These are phyloP conservation scores for Tapirus indicus DNA, from an alignment of 2,797 vertebrate genomes.

Conservation along the genomic window DNA sequence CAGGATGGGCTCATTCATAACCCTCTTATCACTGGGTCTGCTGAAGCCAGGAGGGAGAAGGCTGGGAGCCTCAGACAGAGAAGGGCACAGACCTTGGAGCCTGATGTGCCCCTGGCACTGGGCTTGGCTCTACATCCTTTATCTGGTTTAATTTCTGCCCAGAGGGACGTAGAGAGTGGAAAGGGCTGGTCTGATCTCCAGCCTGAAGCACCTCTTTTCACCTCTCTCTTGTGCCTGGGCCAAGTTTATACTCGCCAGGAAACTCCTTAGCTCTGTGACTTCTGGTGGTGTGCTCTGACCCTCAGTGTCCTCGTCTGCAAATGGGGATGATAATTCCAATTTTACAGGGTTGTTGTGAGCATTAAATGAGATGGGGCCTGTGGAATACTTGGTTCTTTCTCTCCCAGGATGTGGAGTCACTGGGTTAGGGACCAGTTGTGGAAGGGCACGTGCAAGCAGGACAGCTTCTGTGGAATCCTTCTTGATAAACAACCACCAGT, in stretches of 20 bases:
- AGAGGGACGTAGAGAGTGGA: background rate
- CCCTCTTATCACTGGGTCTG: background rate
- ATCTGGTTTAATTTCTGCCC: background rate
- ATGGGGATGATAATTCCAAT: background rate
- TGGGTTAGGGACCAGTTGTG: background rate
- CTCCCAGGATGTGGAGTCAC: background rate
- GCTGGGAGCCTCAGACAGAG: background rate
- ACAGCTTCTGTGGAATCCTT: background rate
- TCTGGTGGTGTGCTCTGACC: background rate
- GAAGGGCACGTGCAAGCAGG: background rate
- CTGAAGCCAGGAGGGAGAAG: background rate
- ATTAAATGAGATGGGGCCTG: background rate
- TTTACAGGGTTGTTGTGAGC: background rate
- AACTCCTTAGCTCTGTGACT: background rate
- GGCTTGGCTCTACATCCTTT: background rate
- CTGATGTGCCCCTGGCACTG: background rate
- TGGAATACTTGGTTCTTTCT: background rate
- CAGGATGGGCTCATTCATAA: background rate
- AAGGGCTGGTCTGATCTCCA: background rate
- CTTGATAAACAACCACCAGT: rapidly evolving
- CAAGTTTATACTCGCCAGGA: background rate
- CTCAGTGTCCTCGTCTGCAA: background rate
- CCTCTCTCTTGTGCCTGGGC: background rate
- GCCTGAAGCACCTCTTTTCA: background rate
- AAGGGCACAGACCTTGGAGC: background rate